Evolutionary conservation across 2,888 invertebrate genomes (phyloP).

Genomic region (Lasioglossum marginatum): DNA sequence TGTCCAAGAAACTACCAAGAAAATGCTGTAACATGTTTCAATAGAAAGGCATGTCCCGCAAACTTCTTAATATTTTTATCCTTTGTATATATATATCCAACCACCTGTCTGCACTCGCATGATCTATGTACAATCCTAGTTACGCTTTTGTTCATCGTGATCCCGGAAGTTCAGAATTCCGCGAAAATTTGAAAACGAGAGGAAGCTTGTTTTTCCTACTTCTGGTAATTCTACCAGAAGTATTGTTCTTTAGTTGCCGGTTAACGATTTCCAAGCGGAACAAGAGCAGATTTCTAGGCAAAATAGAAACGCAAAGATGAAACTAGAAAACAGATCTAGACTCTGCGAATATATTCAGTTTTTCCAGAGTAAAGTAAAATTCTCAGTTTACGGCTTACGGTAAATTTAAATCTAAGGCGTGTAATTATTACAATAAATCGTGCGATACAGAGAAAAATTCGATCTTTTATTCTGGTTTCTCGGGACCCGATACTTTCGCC

Average conservation of each 20-base stretch:
- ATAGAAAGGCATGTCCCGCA: neutral
- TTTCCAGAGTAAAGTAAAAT: neutral
- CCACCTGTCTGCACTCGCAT: neutral
- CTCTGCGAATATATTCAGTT: neutral
- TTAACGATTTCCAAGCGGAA: neutral
- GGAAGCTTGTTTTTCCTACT: neutral
- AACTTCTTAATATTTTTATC: neutral
- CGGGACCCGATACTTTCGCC: constrained; percentile 80
- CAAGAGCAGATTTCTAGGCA: neutral
- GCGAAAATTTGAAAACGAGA: neutral
- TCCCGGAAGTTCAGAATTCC: neutral
- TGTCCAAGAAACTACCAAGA: neutral
- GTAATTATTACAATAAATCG: constrained; percentile 24
- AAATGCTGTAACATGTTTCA: neutral
- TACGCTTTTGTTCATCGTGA: neutral
- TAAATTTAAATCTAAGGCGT: neutral
- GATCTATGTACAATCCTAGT: neutral
- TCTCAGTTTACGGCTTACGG: neutral
- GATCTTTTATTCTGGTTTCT: constrained; percentile 79
- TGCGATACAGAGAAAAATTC: constrained; percentile 10
- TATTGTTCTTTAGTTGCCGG: neutral
- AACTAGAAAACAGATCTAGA: neutral
- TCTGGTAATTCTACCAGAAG: neutral
- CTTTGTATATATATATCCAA: neutral
- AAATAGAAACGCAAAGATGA: neutral